These are phyloP conservation scores for Ophiodon elongatus DNA, from an alignment of 2,113 vertebrate genomes.

Conservation along the genomic window DNA sequence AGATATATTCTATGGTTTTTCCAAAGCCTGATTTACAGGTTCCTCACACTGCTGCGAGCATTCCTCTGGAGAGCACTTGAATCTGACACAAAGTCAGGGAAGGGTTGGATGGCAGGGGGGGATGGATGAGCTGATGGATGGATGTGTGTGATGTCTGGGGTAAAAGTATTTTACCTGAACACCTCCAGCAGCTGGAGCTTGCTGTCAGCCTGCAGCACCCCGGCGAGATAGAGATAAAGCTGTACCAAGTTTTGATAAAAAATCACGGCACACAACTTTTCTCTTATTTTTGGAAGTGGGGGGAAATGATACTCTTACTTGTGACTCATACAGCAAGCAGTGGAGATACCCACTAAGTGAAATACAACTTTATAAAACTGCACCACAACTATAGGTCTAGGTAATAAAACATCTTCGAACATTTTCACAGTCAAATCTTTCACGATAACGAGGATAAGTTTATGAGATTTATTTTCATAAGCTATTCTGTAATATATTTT, in stretches of 20 bases:
- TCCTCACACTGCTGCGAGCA: slow-evolving; percentile 46
- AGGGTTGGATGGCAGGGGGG: slow-evolving; percentile 37
- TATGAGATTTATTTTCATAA: background rate
- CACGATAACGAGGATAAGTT: background rate
- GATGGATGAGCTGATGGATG: slow-evolving; percentile 42
- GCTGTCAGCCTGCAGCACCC: slow-evolving; percentile 56
- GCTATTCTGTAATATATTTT: background rate
- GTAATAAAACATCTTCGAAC: background rate
- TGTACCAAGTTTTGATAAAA: slow-evolving; percentile 15
- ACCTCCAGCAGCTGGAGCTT: slow-evolving; percentile 55
- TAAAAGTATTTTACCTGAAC: slow-evolving; percentile 44
- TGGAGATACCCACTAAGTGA: slow-evolving; percentile 5
- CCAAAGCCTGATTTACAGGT: slow-evolving; percentile 31
- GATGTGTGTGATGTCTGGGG: slow-evolving; percentile 55
- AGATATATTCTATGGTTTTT: slow-evolving; percentile 51
- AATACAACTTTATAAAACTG: slow-evolving; percentile 36
- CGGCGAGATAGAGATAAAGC: slow-evolving; percentile 26
- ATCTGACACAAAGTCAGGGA: slow-evolving; percentile 32
- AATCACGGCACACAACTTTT: slow-evolving; percentile 48
- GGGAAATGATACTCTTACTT: slow-evolving; percentile 3
- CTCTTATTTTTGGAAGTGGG: slow-evolving; percentile 38
- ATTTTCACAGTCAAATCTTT: background rate
- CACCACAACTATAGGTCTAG: background rate
- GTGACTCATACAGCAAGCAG: slow-evolving; percentile 28
- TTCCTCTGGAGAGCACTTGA: slow-evolving; percentile 49